Conservation (phyloP, 2,113 vertebrate species). For the Gasterosteus aculeatus region DNA sequence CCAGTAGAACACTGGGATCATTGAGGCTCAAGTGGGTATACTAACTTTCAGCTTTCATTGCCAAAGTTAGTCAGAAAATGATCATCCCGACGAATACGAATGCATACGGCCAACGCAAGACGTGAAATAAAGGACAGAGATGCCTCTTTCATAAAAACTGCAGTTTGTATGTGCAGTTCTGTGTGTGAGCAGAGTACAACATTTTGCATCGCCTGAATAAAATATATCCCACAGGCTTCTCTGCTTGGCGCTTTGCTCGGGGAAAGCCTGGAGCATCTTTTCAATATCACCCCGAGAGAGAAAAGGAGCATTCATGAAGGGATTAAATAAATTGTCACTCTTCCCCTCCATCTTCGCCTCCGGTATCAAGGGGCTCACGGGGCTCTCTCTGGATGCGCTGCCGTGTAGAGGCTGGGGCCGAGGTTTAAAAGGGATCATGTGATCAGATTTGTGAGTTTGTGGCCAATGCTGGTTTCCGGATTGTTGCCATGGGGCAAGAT, state of each 20-base stretch:
- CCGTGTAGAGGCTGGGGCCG: neutral
- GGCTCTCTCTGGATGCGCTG: conserved; percentile 19
- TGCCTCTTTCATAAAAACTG: conserved; percentile 50
- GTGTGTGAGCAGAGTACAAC: conserved; percentile 54
- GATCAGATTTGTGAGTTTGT: neutral
- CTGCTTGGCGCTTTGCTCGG: conserved; percentile 63
- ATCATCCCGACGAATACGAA: conserved; percentile 32
- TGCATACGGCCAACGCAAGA: conserved; percentile 11
- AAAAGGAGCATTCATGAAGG: conserved; percentile 54
- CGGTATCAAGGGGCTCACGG: conserved; percentile 38
- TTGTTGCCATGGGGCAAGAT: neutral
- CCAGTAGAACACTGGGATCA: conserved; percentile 43
- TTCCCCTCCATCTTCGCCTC: conserved; percentile 29
- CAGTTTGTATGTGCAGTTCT: conserved; percentile 36
- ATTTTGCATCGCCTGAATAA: conserved; percentile 73
- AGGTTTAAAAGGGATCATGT: conserved; percentile 20
- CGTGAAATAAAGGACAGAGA: conserved; percentile 62
- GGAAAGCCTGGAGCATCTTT: conserved; percentile 73
- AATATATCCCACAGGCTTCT: conserved; percentile 74
- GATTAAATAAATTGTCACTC: conserved; percentile 68
- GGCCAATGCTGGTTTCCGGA: neutral
- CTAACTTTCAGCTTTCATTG: conserved; percentile 56
- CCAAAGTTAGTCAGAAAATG: conserved; percentile 39
- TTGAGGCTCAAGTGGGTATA: conserved; percentile 47
- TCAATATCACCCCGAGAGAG: conserved; percentile 65